A percentile compares a stretch with the other conserved stretches of the same genome.
phyloP scores from a whole-genome alignment of 2,797 vertebrate species.

The Pseudomugil tenellus region DNA sequence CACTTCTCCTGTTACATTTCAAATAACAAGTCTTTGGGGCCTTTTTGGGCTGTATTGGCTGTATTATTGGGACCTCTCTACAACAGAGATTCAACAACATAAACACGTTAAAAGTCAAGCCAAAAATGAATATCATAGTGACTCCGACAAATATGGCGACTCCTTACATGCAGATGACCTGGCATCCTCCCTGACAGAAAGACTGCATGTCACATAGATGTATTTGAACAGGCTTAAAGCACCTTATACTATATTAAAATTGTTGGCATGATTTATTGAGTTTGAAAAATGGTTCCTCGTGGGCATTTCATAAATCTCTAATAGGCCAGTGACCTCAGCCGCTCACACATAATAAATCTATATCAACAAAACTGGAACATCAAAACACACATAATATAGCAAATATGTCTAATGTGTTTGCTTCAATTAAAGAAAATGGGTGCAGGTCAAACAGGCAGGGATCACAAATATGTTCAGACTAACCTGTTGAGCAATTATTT shows the following conservation, averaged over 20 bases:
- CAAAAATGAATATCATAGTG: slow-evolving; percentile 33
- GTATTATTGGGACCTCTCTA: slow-evolving; percentile 54
- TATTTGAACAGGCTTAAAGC: slow-evolving; percentile 71
- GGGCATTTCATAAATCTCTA: slow-evolving; percentile 85
- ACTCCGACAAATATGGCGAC: slow-evolving; percentile 43
- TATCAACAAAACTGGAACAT: slow-evolving; percentile 77
- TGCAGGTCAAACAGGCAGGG: slow-evolving; percentile 72
- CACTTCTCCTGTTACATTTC: slow-evolving; percentile 42
- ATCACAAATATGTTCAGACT: slow-evolving; percentile 66
- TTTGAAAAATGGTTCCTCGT: slow-evolving; percentile 73
- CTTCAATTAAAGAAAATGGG: slow-evolving; percentile 71
- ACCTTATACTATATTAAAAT: slow-evolving; percentile 67
- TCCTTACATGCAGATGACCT: slow-evolving; percentile 36
- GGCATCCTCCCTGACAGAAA: slow-evolving; percentile 43
- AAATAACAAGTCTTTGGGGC: slow-evolving; percentile 52
- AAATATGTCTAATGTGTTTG: slow-evolving; percentile 69
- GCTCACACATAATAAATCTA: slow-evolving; percentile 83
- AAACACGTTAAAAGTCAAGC: slow-evolving; percentile 41
- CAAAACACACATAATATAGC: slow-evolving; percentile 71
- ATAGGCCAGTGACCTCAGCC: slow-evolving; percentile 79
- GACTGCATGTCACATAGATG: slow-evolving; percentile 46
- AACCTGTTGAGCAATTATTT: slow-evolving; percentile 78
- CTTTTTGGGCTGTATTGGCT: slow-evolving; percentile 51
- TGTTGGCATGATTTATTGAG: slow-evolving; percentile 79
- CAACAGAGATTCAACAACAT: slow-evolving; percentile 21